Base-by-base conservation (phyloP, 1,140 invertebrate species). In the Prorops nasuta region DNA sequence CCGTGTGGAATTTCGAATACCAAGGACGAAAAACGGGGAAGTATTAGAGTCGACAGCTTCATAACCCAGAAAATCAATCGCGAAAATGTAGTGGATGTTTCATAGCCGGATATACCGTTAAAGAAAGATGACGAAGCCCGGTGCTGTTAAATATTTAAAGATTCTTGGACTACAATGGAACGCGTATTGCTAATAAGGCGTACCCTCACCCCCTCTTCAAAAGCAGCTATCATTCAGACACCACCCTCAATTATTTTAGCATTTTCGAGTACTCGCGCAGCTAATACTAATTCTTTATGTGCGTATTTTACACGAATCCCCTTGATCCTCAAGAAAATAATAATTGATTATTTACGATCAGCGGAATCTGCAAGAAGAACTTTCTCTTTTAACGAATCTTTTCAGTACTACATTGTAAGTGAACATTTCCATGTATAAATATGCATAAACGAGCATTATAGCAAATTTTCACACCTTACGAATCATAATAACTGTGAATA, bases 71-170 rank as follows among this genome's bases (percentile, higher is more conserved):
- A 69, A 72, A 63, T 58, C 50, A 59, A 54, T 62, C 43, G 40
- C 32, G 28, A 47, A 56, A 64, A 56, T 43, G 36, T 49, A 20
- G 42, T 37, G 35, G 32, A 58, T 59, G 43, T 49, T 54, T 43
- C 12, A 55, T 56, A 44, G 32, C 24, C 18, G 49, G 21, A 59
- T 44, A 48, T 64, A 71, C 69, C 69, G 72, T 74, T 72, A 72
- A 63, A 58, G 40, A 36, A 51, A 60, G 61, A 66, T 62, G 64
- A 64, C 52, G 49, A 60, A 56, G 55, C 45, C 43, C 51, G 51
- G 44, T 44, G 41, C 64, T 69, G 72, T 72, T 76, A 70, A 75
- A 76, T 76, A 76, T 75, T 75, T 72, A 75, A 76, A 68, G 51
- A 67, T 61, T 69, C 67, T 43, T 36, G 56, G 57, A 69, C 53